Conservation (phyloP, 53 echinoderm and acorn worm species). For the Patiria pectinifera region DNA sequence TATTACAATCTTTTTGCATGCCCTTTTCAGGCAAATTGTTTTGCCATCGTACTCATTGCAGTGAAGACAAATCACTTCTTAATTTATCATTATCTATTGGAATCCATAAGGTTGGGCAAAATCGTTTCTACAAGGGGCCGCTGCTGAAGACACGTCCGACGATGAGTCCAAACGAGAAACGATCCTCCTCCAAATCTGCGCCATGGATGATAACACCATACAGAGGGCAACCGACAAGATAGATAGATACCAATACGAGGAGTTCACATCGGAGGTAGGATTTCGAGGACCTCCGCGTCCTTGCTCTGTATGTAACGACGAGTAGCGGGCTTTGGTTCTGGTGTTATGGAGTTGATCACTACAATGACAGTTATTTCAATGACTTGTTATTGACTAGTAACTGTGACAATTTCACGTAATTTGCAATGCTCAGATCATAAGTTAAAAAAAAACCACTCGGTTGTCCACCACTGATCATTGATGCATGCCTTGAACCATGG, state of each 20-base stretch:
- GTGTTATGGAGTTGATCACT: no score
- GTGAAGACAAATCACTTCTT: neutral
- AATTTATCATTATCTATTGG: neutral
- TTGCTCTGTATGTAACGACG: no score
- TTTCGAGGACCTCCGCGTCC: neutral
- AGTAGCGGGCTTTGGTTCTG: no score
- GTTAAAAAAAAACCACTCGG: no score
- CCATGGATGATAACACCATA: conserved; percentile 7
- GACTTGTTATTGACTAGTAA: no score
- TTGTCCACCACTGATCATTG: no score
- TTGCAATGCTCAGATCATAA: no score
- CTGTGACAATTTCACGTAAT: no score
- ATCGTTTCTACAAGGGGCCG: neutral
- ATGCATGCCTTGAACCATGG: no score
- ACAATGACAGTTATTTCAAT: no score
- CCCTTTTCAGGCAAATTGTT: no score
- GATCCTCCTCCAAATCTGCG: conserved; percentile 44
- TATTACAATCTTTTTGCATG: no score
- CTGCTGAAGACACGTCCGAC: neutral
- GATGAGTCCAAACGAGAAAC: conserved; percentile 32
- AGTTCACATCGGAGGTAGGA: conserved; percentile 48
- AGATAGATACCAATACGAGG: conserved; percentile 25
- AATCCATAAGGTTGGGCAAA: neutral
- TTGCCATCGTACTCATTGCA: neutral
- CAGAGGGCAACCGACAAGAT: conserved; percentile 48